Evolutionary conservation across 2,888 invertebrate species (phyloP), one percentile per base, ranked within the genome.

Genomic region (Melolontha melolontha): DNA sequence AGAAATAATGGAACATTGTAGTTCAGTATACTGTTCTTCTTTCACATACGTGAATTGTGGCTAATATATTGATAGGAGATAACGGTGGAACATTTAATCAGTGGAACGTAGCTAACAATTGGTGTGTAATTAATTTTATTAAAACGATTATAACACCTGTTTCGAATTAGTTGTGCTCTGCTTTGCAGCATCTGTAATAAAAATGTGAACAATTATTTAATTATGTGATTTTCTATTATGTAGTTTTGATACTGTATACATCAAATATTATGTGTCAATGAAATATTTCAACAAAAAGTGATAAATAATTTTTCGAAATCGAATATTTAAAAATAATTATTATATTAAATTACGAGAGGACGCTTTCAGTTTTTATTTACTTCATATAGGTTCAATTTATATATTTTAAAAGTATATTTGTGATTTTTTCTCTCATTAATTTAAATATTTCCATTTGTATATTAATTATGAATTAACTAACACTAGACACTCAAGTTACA

Each of bases 41-140:
- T 22, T 4, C 22, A 14, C 47, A n/a, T 27, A 62, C 11, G 59
- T 34, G 17, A 47, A 62, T 62, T 62, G 59, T 27, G 41, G 8
- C 16, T 62, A 44, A 29, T 29, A 29, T 6, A 34, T 34, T 34
- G 34, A 62, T 62, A 14, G 34, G 29, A 34, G 16, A 39, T 62
- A 62, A 62, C 59, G 47, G 59, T 47, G 59, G 12, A 62, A 62
- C 29, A 47, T 10, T 34, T 49, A 47, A 47, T 34, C 16, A 47
- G 59, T 47, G 59, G 59, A 62, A 62, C 59, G 59, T 34, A 62
- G 59, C 59, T 62, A 47, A 34, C 59, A 62, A 62, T 62, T 49
- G 59, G 59, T 62, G 59, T 34, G 59, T 62, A 47, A 62, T 62
- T 62, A 47, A 62, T 34, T 39, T 34, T 62, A 44, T 59, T 59